These are phyloP conservation scores for Dicrostonyx torquatus DNA, from an alignment of 2,797 vertebrate genomes.

Conservation along the genomic window DNA sequence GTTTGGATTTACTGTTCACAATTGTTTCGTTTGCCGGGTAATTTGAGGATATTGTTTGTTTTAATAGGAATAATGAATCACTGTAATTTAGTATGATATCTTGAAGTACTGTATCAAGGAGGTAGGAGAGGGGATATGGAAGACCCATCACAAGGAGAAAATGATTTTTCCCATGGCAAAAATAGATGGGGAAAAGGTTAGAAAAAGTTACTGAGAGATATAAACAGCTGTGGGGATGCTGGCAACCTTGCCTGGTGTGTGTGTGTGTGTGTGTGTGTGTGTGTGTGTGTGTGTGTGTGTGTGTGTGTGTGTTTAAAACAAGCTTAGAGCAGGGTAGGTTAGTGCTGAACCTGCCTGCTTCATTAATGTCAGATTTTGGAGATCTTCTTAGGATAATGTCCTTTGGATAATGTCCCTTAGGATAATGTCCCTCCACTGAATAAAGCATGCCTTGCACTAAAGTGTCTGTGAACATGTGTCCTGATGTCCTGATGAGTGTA, in stretches of 20 bases:
- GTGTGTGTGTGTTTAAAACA: conserved; percentile 47
- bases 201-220: conserved; percentile 54
- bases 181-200: conserved; percentile 75
- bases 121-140: conserved; percentile 10
- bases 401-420: not conserved
- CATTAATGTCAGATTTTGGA: not conserved
- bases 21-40: conserved; percentile 85
- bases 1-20: conserved; percentile 86
- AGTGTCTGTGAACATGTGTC: not conserved
- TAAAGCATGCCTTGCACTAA: not conserved
- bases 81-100: conserved; percentile 83
- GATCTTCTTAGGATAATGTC: not conserved
- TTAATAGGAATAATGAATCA: conserved; percentile 90
- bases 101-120: conserved; percentile 58
- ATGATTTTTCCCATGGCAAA: conserved; percentile 76
- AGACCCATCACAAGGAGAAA: conserved; percentile 65
- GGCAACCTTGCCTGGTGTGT: conserved; percentile 26
- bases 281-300: conserved; percentile 49
- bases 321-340: not conserved
- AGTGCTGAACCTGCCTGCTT: not conserved
- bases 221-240: conserved; percentile 64
- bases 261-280: conserved; percentile 49
- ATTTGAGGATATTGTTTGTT: conserved; percentile 87
- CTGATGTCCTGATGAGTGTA: not conserved
- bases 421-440: not conserved